These are phyloP conservation scores for Periparus ater DNA, from an alignment of 2,797 vertebrate species.

Conservation along the genomic window DNA sequence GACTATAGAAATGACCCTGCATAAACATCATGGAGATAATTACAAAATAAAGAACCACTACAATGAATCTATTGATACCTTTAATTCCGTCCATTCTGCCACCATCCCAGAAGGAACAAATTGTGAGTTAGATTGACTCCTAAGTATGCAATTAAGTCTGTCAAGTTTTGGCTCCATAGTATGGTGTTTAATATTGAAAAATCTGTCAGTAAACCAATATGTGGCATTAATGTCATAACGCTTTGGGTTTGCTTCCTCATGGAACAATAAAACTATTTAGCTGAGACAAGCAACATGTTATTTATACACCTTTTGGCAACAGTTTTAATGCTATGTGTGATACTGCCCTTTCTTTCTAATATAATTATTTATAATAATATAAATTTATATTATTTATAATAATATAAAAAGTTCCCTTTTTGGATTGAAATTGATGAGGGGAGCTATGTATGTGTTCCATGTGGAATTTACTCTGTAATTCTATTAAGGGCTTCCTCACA, in stretches of 20 bases:
- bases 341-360: not conserved
- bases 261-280: constrained; percentile 33
- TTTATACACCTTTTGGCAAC: constrained; percentile 7
- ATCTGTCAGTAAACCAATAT: constrained; percentile 30
- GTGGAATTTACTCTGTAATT: constrained; percentile 55
- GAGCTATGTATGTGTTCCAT: not conserved
- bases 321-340: not conserved
- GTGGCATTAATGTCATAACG: constrained; percentile 17
- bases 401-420: constrained; percentile 1
- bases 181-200: constrained; percentile 65
- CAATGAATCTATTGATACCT: constrained; percentile 21
- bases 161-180: constrained; percentile 44
- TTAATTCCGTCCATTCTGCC: constrained; percentile 32
- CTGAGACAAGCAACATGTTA: constrained; percentile 1
- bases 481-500: constrained; percentile 47
- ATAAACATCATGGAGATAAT: constrained; percentile 37
- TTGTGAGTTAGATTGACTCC: constrained; percentile 53
- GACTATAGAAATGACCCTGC: constrained; percentile 12
- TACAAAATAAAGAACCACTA: constrained; percentile 50
- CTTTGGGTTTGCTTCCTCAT: constrained; percentile 36
- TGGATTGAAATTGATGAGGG: not conserved
- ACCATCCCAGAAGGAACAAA: constrained; percentile 51
- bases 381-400: too few species aligned
- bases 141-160: constrained; percentile 63
- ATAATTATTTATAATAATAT: too few species aligned